Conservation (phyloP, 2,113 vertebrate genomes). For the Gobiocypris rarus region DNA sequence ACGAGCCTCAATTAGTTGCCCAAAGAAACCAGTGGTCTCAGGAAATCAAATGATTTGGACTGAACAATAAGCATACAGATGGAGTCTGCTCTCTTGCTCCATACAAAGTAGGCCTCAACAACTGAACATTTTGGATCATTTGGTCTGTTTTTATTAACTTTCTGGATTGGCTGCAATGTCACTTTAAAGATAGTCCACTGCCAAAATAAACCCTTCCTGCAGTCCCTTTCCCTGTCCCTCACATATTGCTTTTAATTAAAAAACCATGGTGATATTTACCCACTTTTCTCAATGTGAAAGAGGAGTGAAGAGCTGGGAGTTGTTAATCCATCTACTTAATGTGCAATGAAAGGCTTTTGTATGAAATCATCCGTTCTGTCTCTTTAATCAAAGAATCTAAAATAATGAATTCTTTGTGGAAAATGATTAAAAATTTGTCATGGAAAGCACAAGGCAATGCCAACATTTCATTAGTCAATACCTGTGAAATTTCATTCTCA, state of each 20-base stretch:
- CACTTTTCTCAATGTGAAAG: slow-evolving; percentile 58
- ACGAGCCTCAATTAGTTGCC: slow-evolving; percentile 48
- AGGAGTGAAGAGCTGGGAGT: slow-evolving; percentile 55
- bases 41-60: slow-evolving; percentile 58
- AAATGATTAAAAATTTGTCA: slow-evolving; percentile 41
- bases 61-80: slow-evolving; percentile 57
- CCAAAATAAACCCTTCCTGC: slow-evolving; percentile 54
- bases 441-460: neutral
- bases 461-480: neutral
- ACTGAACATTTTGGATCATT: slow-evolving; percentile 16
- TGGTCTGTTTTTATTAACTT: slow-evolving; percentile 55
- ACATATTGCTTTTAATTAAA: slow-evolving; percentile 59
- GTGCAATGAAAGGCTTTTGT: slow-evolving; percentile 64
- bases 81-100: slow-evolving; percentile 12
- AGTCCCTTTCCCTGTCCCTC: slow-evolving; percentile 38
- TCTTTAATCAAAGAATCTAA: slow-evolving; percentile 63
- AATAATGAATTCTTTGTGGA: slow-evolving; percentile 62
- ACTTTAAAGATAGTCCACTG: slow-evolving; percentile 43
- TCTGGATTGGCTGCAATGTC: slow-evolving; percentile 45
- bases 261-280: slow-evolving; percentile 65
- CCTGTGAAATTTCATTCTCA: neutral
- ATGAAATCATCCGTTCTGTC: slow-evolving; percentile 60
- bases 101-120: slow-evolving; percentile 47
- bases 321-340: slow-evolving; percentile 69
- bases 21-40: slow-evolving; percentile 45